phyloP scores from a whole-genome alignment of 2,797 vertebrate genomes.

The Linurgus olivaceus region DNA sequence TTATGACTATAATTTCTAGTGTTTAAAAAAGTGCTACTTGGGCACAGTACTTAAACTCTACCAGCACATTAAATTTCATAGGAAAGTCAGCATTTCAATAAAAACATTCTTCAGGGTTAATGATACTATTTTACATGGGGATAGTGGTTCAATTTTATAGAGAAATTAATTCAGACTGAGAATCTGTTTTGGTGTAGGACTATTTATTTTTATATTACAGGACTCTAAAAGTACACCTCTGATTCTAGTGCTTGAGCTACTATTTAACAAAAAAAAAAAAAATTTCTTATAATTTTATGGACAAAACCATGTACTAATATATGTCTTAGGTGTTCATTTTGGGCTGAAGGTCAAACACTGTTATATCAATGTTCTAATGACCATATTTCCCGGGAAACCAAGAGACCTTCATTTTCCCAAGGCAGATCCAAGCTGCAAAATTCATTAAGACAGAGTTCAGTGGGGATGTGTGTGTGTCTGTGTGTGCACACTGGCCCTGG shows the following conservation, averaged over 20 bases:
- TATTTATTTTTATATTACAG: not conserved
- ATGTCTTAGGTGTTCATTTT: not conserved
- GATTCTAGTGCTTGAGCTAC: not conserved
- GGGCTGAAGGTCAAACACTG: not conserved
- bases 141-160: not conserved
- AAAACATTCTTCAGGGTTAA: not conserved
- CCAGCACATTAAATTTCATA: not conserved
- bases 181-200: not conserved
- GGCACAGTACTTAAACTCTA: not conserved
- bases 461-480: too few relatives aligned
- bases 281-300: not conserved
- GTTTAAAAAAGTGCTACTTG: not conserved
- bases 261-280: too few relatives aligned
- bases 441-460: not conserved
- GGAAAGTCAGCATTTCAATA: not conserved
- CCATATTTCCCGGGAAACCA: not conserved
- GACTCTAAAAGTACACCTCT: not conserved
- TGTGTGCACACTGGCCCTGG: not conserved
- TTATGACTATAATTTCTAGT: not conserved
- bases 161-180: not conserved
- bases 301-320: not conserved
- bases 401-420: not conserved
- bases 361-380: not conserved
- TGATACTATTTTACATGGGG: not conserved
- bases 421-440: not conserved